phyloP scores from a whole-genome alignment of 2,113 vertebrate species.

The Bungarus multicinctus region DNA sequence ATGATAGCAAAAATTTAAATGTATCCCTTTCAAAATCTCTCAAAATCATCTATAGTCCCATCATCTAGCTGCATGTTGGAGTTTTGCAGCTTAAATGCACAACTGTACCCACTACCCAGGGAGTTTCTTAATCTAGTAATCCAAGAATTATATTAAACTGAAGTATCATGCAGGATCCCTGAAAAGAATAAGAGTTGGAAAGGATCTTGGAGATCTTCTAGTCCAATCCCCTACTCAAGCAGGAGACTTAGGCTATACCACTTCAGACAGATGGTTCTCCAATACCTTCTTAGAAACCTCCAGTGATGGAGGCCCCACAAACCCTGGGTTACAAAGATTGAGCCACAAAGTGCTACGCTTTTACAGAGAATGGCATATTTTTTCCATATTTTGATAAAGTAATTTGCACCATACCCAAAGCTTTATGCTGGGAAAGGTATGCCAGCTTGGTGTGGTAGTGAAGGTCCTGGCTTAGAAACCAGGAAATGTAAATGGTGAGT shows the following conservation, averaged over 20 bases:
- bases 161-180: not conserved
- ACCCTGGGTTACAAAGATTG: not conserved
- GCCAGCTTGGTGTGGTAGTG: not conserved
- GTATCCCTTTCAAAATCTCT: not conserved
- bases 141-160: not conserved
- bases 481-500: not conserved
- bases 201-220: not conserved
- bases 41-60: no score
- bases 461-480: not conserved
- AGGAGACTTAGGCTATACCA: not conserved
- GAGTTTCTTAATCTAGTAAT: not conserved
- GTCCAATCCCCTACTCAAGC: not conserved
- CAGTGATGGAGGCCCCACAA: not conserved
- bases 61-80: not conserved
- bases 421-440: not conserved
- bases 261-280: not conserved
- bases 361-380: not conserved
- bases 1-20: not conserved
- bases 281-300: not conserved
- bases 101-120: not conserved
- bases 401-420: not conserved
- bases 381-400: not conserved
- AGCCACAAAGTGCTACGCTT: not conserved
- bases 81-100: not conserved
- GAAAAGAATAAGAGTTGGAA: not conserved